Percentiles rank a stretch among this genome's conserved stretches.
These are phyloP conservation scores for Adineta ricciae DNA, from an alignment of 2,888 invertebrate species.

Conservation along the genomic window DNA sequence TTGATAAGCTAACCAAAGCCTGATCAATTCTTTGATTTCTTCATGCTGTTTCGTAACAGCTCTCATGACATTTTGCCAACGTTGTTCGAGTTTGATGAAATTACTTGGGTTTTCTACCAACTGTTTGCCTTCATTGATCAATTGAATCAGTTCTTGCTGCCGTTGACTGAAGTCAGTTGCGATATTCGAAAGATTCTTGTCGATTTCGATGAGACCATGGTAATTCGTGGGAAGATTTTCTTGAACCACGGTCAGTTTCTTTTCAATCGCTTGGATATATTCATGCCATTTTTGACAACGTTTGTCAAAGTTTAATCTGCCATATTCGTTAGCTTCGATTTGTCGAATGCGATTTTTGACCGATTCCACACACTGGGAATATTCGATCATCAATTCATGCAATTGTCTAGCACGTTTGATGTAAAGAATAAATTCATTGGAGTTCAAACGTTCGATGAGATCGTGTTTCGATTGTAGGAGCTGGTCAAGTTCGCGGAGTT, in stretches of 20 bases:
- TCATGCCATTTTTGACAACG: conserved; percentile 13
- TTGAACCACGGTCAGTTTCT: not conserved
- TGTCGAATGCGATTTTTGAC: not conserved
- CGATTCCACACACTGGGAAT: not conserved
- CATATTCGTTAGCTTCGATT: not conserved
- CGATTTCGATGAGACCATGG: conserved; percentile 19
- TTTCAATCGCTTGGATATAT: conserved; percentile 15
- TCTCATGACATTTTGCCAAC: conserved; percentile 2
- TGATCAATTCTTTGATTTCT: conserved; percentile 8
- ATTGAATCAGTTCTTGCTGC: not conserved
- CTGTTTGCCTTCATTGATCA: not conserved
- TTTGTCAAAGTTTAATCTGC: not conserved
- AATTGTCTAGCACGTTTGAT: not conserved
- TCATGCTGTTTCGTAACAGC: not conserved
- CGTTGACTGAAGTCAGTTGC: not conserved
- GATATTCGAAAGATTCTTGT: not conserved
- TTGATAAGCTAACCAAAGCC: conserved; percentile 10
- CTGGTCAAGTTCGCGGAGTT: not conserved
- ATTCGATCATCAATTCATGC: not conserved
- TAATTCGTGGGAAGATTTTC: conserved; percentile 2
- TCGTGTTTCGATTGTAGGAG: not conserved
- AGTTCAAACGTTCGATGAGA: conserved; percentile 1
- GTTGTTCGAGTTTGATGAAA: conserved; percentile 13
- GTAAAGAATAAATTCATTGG: conserved; percentile 1
- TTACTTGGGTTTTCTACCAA: not conserved